These are phyloP conservation scores for Apodemus sylvaticus DNA, from an alignment of 2,113 vertebrate genomes.

Conservation along the genomic window DNA sequence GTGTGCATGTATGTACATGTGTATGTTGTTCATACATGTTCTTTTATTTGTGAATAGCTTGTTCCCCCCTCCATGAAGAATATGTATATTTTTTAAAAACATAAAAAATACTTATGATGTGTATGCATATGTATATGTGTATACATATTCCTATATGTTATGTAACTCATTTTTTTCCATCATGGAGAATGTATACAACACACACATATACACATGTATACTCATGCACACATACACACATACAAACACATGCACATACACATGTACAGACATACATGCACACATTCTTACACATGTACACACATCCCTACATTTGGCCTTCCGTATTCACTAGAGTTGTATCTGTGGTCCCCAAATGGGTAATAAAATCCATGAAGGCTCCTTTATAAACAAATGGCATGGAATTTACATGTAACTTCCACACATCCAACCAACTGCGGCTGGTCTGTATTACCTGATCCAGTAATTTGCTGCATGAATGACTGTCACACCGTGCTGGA, in stretches of 20 bases:
- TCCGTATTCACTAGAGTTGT: neutral
- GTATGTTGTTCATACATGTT: neutral
- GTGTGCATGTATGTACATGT: neutral
- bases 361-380: neutral
- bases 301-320: neutral
- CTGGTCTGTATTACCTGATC: neutral
- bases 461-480: neutral
- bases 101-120: neutral
- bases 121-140: fast-evolving
- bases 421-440: neutral
- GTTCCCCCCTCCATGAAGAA: fast-evolving
- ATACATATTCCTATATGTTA: fast-evolving
- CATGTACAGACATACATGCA: too few relatives aligned
- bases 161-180: neutral
- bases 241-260: too few relatives aligned
- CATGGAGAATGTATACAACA: neutral
- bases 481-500: neutral
- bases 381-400: neutral
- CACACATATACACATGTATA: neutral
- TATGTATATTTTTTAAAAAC: neutral
- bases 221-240: neutral
- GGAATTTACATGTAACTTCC: neutral
- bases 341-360: neutral
- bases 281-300: too few relatives aligned
- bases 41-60: neutral